phyloP scores from a whole-genome alignment of 2,113 vertebrate genomes.

The Toxotes chatareus region DNA sequence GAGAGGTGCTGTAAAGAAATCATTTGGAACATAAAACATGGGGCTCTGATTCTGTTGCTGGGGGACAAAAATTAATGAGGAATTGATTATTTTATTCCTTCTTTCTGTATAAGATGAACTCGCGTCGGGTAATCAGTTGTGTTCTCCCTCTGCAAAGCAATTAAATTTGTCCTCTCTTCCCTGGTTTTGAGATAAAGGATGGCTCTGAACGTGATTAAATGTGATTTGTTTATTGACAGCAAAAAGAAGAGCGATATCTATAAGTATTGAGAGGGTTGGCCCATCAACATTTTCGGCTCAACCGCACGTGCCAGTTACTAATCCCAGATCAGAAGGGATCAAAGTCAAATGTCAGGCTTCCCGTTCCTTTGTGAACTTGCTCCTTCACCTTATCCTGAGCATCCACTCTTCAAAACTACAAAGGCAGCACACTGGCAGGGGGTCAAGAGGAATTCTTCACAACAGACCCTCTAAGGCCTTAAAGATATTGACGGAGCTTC shows the following conservation, averaged over 20 bases:
- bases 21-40: background rate
- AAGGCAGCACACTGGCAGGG: slow-evolving; percentile 39
- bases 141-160: background rate
- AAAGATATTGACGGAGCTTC: slow-evolving; percentile 6
- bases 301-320: slow-evolving; percentile 25
- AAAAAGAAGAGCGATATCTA: background rate
- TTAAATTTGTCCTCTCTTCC: background rate
- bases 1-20: slow-evolving; percentile 11
- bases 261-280: background rate
- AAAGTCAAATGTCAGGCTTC: slow-evolving; percentile 53
- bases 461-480: slow-evolving; percentile 33
- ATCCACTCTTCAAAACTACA: slow-evolving; percentile 56
- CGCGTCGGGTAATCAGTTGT: background rate
- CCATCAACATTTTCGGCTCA: slow-evolving; percentile 23
- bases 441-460: slow-evolving; percentile 51
- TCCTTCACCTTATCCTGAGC: slow-evolving; percentile 26
- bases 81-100: background rate
- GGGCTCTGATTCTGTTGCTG: background rate
- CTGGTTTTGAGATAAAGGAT: background rate
- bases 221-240: slow-evolving; percentile 14
- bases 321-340: slow-evolving; percentile 46
- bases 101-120: slow-evolving; percentile 22
- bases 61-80: background rate
- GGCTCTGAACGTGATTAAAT: background rate
- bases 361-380: slow-evolving; percentile 40